A percentile compares a stretch with the other conserved stretches of the same genome.
Evolutionary conservation across 1,140 invertebrate genomes (phyloP).

Genomic region (Harpegnathos saltator): DNA sequence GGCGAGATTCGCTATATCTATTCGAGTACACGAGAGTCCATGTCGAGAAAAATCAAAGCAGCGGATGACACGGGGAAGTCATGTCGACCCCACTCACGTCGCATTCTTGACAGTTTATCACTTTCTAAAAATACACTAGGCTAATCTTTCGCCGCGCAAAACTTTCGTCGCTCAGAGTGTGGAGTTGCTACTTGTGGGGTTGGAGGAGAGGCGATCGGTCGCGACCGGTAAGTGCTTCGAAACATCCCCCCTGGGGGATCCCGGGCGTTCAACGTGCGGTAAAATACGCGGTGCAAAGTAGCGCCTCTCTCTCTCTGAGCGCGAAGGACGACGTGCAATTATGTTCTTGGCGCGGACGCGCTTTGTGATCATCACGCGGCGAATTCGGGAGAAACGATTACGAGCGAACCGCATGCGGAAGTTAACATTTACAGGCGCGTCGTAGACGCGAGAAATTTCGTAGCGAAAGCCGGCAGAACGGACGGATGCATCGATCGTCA

Average conservation of each 20-base stretch:
- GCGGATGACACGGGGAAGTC: no score
- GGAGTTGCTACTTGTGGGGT: background rate
- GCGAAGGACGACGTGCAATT: conserved; percentile 18
- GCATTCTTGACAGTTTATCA: no score
- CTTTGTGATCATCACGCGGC: conserved; percentile 42
- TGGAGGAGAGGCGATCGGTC: background rate
- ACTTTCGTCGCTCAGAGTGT: no score
- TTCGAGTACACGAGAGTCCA: no score
- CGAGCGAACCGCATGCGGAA: conserved; percentile 43
- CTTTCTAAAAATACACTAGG: no score
- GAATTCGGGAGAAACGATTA: conserved; percentile 56
- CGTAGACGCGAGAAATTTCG: conserved; percentile 43
- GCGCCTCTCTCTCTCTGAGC: no score
- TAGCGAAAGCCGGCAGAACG: conserved; percentile 3
- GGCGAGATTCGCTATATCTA: no score
- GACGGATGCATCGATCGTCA: conserved; percentile 11
- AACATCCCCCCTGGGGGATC: background rate
- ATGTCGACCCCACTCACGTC: no score
- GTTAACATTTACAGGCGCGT: conserved; percentile 52
- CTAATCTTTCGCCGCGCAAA: no score
- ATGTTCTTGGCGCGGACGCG: conserved; percentile 10
- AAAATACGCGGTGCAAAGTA: conserved; percentile 24
- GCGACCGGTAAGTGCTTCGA: background rate
- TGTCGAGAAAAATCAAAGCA: no score
- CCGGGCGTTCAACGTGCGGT: background rate